Conservation (phyloP, 2,888 invertebrate genomes). For the Oscheius sp. region DNA sequence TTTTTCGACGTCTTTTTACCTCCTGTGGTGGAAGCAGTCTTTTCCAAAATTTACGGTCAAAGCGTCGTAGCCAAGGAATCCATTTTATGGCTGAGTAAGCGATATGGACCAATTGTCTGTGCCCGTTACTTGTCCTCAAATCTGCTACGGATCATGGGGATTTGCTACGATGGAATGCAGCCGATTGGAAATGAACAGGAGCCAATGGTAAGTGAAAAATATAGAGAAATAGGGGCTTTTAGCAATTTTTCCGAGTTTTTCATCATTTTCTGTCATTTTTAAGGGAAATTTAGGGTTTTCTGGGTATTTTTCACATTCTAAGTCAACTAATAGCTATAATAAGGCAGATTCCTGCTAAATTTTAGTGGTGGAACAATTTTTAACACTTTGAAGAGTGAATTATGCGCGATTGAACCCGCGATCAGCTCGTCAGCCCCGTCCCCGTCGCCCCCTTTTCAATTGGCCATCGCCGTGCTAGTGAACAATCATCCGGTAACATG, state of each 20-base stretch:
- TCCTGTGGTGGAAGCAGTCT: constrained; percentile 63
- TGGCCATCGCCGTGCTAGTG: neutral
- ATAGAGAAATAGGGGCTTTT: too few species aligned
- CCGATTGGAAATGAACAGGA: constrained; percentile 13
- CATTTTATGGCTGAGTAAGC: constrained; percentile 81
- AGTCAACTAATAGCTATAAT: too few species aligned
- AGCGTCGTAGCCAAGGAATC: constrained; percentile 65
- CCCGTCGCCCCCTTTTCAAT: too few species aligned
- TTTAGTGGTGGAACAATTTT: too few species aligned
- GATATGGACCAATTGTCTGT: constrained; percentile 91
- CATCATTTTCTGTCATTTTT: too few species aligned
- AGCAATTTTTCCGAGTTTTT: too few species aligned
- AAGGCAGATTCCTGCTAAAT: too few species aligned
- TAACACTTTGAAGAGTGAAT: too few species aligned
- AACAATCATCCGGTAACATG: constrained; percentile 42
- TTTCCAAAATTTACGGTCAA: constrained; percentile 49
- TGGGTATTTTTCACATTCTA: too few species aligned
- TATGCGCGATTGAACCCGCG: too few species aligned
- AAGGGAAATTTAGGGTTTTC: too few species aligned
- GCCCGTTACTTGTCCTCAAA: constrained; percentile 84
- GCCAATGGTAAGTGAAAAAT: constrained; percentile 10
- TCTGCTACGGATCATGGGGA: constrained; percentile 89
- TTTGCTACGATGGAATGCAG: constrained; percentile 85
- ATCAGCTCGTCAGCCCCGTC: too few species aligned
- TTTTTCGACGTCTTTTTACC: constrained; percentile 67